These are phyloP conservation scores for Bubo bubo DNA, from an alignment of 2,113 vertebrate genomes.

Conservation along the genomic window DNA sequence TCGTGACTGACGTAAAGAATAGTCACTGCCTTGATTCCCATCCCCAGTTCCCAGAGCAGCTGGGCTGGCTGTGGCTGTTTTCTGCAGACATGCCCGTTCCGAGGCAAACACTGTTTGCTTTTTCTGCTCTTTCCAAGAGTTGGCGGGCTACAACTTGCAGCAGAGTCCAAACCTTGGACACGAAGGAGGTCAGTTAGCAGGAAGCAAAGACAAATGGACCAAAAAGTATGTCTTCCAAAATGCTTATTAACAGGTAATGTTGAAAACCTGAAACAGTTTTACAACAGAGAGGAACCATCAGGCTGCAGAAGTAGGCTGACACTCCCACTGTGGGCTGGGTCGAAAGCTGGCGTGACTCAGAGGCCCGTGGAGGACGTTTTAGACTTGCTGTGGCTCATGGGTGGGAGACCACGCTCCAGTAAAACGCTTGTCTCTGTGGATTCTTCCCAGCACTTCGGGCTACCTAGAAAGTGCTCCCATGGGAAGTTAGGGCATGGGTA, in stretches of 20 bases:
- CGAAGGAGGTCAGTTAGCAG: not conserved
- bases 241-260: not conserved
- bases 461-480: not conserved
- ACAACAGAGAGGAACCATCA: not conserved
- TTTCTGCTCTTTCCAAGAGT: not conserved
- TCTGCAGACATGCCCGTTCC: not conserved
- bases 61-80: rapidly evolving
- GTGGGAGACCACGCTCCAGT: not conserved
- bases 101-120: not conserved
- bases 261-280: not conserved
- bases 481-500: not conserved
- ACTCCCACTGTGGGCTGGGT: not conserved
- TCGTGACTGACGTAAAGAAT: not conserved
- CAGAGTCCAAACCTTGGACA: not conserved
- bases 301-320: not conserved
- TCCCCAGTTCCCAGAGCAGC: not conserved
- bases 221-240: not conserved
- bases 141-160: not conserved
- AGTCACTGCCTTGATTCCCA: not conserved
- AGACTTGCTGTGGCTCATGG: not conserved
- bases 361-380: not conserved
- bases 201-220: not conserved
- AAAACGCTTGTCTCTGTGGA: rapidly evolving
- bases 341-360: not conserved
- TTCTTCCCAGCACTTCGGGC: not conserved